Base-by-base conservation (phyloP, 2,797 vertebrate species). In the Schizopygopsis malacanthus region DNA sequence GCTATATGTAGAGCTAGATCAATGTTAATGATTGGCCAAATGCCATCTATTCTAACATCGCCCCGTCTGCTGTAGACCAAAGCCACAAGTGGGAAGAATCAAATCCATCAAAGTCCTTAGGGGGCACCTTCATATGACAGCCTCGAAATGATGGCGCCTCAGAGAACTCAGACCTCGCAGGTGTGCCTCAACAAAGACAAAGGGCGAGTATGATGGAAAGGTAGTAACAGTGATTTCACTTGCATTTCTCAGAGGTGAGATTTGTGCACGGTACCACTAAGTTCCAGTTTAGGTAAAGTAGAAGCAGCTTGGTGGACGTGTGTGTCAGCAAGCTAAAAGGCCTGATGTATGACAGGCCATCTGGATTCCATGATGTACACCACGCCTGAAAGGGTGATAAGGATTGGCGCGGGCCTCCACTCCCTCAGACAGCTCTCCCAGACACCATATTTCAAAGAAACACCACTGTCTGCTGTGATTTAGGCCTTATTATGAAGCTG, bases 391-490 rank as follows among this genome's bases (percentile, higher is more conserved):
- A 84, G 79, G 86, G 86, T 69, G 88, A 90, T 91, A 89, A 90
- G 86, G 82, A 86, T 83, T 84, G 82, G 88, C 70, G 65, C 83
- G 12, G 85, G 25, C 79, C 82, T 72, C 54, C 22, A 50, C 82
- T 86, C 78, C 69, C 73, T 85, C 81, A 81, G 79, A 86, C 79
- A 79, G 87, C 87, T 85, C 83, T 88, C 82, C 69, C 76, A 88
- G 86, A 90, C 76, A 56, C 85, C 85, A 90, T 88, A 90, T 87
- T 90, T 90, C 88, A 90, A 89, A 89, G 85, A 78, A 85, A 87
- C 88, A 71, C 84, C 78, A 80, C 82, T 79, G 83, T 89, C 81
- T 76, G 59, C 65, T 12, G 75, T 88, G 88, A 90, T 89, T 91
- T 88, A 89, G 89, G 84, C 83, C 77, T 78, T 79, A 86, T 90